phyloP scores from a whole-genome alignment of 2,113 vertebrate genomes.

The Pogona vitticeps region DNA sequence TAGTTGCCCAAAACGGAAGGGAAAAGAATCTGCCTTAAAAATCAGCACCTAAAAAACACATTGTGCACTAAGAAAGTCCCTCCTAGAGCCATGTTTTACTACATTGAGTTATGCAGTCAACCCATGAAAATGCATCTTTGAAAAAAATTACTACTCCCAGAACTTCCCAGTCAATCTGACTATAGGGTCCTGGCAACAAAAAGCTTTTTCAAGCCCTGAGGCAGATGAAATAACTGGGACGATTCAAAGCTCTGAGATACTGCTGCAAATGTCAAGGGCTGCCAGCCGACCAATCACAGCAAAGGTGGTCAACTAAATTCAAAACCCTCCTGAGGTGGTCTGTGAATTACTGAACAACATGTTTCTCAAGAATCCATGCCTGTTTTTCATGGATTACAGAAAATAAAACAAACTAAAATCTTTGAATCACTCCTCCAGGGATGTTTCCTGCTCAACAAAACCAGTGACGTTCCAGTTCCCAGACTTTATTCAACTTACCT shows the following conservation, averaged over 20 bases:
- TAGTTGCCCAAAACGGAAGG: background rate
- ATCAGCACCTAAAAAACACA: too few relatives aligned
- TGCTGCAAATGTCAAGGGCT: background rate
- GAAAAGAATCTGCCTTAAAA: background rate
- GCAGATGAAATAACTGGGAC: background rate
- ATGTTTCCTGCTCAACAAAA: background rate
- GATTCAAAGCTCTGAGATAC: background rate
- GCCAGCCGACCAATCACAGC: background rate
- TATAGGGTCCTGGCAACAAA: too few relatives aligned
- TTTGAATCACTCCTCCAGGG: background rate
- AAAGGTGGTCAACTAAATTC: background rate
- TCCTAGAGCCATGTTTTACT: too few relatives aligned
- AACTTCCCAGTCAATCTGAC: too few relatives aligned
- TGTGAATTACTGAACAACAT: background rate
- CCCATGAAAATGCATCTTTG: too few relatives aligned
- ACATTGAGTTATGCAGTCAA: too few relatives aligned
- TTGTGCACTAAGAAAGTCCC: too few relatives aligned
- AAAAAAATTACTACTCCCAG: too few relatives aligned
- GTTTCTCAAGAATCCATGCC: background rate
- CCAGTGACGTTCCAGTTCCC: background rate
- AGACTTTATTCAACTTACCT: background rate
- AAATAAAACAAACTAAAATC: background rate
- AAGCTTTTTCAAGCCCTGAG: too few relatives aligned
- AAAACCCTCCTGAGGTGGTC: background rate
- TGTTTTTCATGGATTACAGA: background rate